Percentiles rank a stretch among this genome's conserved stretches.
Evolutionary conservation across 2,797 vertebrate genomes (phyloP).

Genomic region (Karalla daura): DNA sequence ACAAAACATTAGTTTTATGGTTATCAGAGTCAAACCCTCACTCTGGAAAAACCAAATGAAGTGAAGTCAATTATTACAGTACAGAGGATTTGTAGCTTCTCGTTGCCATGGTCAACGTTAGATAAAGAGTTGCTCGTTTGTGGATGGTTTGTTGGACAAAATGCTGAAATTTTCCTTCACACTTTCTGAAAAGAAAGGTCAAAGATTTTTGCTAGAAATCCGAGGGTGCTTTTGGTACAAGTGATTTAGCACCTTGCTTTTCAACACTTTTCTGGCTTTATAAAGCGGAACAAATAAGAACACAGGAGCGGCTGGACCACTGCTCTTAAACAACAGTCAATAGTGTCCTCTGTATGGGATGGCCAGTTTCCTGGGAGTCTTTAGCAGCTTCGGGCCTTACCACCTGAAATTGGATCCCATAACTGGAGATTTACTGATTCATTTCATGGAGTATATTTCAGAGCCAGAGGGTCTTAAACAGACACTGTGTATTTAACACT

Average conservation of each 20-base stretch:
- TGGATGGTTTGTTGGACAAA: background rate
- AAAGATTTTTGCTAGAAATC: background rate
- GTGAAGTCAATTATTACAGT: too few species aligned
- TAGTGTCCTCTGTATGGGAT: background rate
- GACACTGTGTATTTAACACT: slow-evolving; percentile 10
- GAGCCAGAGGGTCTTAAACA: slow-evolving; percentile 23
- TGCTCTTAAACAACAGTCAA: background rate
- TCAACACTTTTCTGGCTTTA: too few species aligned
- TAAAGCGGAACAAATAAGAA: too few species aligned
- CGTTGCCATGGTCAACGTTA: background rate
- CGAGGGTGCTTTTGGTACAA: background rate
- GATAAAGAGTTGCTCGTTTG: background rate
- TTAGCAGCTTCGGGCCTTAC: slow-evolving; percentile 15
- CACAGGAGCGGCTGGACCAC: too few species aligned
- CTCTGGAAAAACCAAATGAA: background rate
- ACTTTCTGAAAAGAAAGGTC: background rate
- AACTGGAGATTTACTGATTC: slow-evolving; percentile 40
- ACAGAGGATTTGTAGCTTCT: background rate
- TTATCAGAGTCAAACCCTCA: background rate
- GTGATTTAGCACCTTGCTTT: too few species aligned
- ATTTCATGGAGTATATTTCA: slow-evolving; percentile 44
- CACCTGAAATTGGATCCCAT: slow-evolving; percentile 24
- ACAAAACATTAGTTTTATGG: too few species aligned
- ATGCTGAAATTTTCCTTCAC: background rate
- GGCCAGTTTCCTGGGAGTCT: slow-evolving; percentile 3